These are phyloP conservation scores for Brassicogethes aeneus DNA, from an alignment of 2,888 invertebrate species.

Conservation along the genomic window DNA sequence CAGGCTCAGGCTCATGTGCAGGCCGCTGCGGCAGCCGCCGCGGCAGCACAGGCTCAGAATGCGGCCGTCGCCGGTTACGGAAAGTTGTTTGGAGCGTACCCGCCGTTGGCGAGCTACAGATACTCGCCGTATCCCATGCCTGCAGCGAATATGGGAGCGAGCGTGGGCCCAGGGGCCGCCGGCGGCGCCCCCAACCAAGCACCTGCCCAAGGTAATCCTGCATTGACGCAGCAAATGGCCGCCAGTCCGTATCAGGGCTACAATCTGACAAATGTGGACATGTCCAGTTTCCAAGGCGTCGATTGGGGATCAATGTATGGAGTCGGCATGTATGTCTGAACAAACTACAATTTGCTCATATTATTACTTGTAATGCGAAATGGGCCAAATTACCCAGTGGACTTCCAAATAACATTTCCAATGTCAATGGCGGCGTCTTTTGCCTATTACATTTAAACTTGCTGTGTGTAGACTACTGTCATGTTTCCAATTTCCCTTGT, in stretches of 20 bases:
- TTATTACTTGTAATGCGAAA: background rate
- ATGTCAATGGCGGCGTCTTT: slow-evolving; percentile 34
- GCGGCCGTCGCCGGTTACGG: slow-evolving; percentile 57
- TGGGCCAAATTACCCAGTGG: slow-evolving; percentile 11
- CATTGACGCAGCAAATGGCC: slow-evolving; percentile 54
- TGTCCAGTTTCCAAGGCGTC: slow-evolving; percentile 86
- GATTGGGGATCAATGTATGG: slow-evolving; percentile 90
- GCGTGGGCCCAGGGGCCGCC: slow-evolving; percentile 42
- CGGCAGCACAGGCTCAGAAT: slow-evolving; percentile 49
- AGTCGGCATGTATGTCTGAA: slow-evolving; percentile 85
- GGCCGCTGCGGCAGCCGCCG: slow-evolving; percentile 39
- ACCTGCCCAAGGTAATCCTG: slow-evolving; percentile 51
- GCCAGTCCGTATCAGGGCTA: slow-evolving; percentile 67
- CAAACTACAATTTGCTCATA: slow-evolving; percentile 23
- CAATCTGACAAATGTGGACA: slow-evolving; percentile 81
- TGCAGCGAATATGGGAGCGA: slow-evolving; percentile 30
- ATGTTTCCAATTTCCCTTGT: background rate
- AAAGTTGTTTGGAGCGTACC: slow-evolving; percentile 56
- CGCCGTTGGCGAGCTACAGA: slow-evolving; percentile 48
- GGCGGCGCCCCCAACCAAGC: slow-evolving; percentile 38
- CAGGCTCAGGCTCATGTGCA: slow-evolving; percentile 41
- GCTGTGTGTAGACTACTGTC: background rate
- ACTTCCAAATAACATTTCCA: slow-evolving; percentile 34
- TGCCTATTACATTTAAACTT: slow-evolving; percentile 27
- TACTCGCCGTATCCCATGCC: slow-evolving; percentile 56